These are phyloP conservation scores for Karalla daura DNA, from an alignment of 2,797 vertebrate genomes.

Conservation along the genomic window DNA sequence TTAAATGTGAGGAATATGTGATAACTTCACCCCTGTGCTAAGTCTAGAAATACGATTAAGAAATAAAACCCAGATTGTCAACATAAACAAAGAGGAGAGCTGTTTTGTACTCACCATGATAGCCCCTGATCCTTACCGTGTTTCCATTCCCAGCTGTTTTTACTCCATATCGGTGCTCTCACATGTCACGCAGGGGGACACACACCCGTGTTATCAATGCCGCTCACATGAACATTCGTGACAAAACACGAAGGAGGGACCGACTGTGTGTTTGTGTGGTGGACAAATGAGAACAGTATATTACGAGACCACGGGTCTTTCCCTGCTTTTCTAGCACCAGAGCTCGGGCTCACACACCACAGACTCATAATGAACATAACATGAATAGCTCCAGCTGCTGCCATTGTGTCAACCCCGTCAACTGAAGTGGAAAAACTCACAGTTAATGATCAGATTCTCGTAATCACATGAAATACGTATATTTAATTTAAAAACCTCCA, in stretches of 20 bases:
- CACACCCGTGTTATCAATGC: slow-evolving; percentile 78
- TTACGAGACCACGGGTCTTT: slow-evolving; percentile 56
- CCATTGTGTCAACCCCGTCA: slow-evolving; percentile 33
- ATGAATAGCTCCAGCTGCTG: slow-evolving; percentile 29
- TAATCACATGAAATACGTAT: rapidly evolving
- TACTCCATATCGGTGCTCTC: slow-evolving; percentile 66
- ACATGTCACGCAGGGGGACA: slow-evolving; percentile 57
- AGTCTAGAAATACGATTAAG: background rate
- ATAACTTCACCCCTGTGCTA: background rate
- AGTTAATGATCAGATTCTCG: background rate
- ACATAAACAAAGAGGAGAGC: background rate
- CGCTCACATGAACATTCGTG: slow-evolving; percentile 80
- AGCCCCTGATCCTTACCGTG: slow-evolving; percentile 49
- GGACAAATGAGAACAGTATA: slow-evolving; percentile 54
- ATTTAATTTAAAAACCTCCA: rapidly evolving
- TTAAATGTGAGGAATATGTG: background rate
- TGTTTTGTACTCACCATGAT: slow-evolving; percentile 74
- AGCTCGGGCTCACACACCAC: slow-evolving; percentile 31
- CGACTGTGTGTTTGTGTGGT: slow-evolving; percentile 10
- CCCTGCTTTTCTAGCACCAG: slow-evolving; percentile 73
- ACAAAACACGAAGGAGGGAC: slow-evolving; percentile 66
- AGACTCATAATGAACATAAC: slow-evolving; percentile 36
- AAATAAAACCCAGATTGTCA: background rate
- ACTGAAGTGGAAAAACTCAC: background rate
- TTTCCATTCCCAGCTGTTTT: slow-evolving; percentile 66